phyloP scores from a whole-genome alignment of 2,888 invertebrate species.

The Acheta domesticus region DNA sequence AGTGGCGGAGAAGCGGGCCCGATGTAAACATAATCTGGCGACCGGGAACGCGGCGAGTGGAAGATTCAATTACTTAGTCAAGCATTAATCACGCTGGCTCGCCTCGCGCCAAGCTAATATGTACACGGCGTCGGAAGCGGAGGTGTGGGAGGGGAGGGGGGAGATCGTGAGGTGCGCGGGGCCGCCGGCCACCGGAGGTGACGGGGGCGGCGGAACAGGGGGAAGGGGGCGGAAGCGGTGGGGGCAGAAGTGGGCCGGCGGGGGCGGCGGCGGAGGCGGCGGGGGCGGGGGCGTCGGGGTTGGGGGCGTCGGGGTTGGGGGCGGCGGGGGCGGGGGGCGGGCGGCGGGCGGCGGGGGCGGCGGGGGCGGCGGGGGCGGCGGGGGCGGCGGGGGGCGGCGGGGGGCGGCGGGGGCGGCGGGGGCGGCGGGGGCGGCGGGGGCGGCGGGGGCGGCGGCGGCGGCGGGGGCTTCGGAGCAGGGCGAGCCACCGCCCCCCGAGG shows the following conservation, averaged over 20 bases:
- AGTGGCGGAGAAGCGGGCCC: not conserved
- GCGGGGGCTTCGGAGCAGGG: not conserved
- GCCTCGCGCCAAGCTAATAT: not conserved
- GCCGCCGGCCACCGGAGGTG: not conserved
- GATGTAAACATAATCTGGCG: not conserved
- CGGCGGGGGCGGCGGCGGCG: not conserved
- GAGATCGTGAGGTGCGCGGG: not conserved
- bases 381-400: not conserved
- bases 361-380: not conserved
- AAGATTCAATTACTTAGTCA: constrained; percentile 9
- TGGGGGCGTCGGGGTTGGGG: not conserved
- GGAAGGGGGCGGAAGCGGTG: not conserved
- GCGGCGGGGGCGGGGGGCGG: not conserved
- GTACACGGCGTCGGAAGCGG: not conserved
- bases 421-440: not conserved
- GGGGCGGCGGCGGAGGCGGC: not conserved
- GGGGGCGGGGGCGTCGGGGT: not conserved
- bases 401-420: not conserved
- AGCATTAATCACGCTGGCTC: not conserved
- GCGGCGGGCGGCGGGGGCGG: not conserved
- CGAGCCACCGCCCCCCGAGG: not conserved
- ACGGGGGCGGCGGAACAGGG: no score
- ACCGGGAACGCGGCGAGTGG: not conserved
- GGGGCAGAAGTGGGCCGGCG: not conserved
- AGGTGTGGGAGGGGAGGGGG: no score